Percentiles rank a stretch among this genome's conserved stretches.
These are phyloP conservation scores for Anarrhichthys ocellatus DNA, from an alignment of 2,113 vertebrate species.

Conservation along the genomic window DNA sequence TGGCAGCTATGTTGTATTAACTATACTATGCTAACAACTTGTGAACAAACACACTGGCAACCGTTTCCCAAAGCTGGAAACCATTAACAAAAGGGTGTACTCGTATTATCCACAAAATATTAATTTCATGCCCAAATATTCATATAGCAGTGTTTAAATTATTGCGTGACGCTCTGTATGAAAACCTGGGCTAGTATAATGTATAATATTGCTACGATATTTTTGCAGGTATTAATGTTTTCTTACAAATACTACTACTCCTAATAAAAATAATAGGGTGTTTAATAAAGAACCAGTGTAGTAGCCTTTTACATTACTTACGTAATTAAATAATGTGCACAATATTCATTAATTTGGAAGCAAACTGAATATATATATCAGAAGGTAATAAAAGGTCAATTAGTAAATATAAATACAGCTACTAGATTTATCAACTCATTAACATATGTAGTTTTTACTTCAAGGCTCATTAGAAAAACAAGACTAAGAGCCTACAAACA, in stretches of 20 bases:
- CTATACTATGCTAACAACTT: background rate
- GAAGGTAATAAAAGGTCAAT: too few species aligned
- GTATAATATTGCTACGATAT: background rate
- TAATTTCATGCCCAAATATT: background rate
- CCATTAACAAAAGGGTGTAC: background rate
- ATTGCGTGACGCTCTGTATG: background rate
- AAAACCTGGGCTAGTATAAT: background rate
- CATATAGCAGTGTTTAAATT: background rate
- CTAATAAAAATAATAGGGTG: background rate
- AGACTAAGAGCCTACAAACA: background rate
- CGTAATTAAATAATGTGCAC: background rate
- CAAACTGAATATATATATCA: too few species aligned
- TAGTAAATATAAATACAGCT: too few species aligned
- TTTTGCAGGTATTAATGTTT: background rate
- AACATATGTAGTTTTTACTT: background rate
- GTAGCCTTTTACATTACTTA: background rate
- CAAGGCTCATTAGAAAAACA: background rate
- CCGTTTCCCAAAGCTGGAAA: background rate
- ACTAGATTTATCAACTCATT: too few species aligned
- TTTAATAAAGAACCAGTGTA: background rate
- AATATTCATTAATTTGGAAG: background rate
- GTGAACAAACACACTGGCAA: background rate
- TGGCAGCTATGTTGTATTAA: conserved; percentile 2
- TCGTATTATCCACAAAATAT: background rate
- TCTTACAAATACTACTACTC: background rate